Evolutionary conservation across 2,113 vertebrate genomes (phyloP).

Genomic region (Falcunculus frontatus): DNA sequence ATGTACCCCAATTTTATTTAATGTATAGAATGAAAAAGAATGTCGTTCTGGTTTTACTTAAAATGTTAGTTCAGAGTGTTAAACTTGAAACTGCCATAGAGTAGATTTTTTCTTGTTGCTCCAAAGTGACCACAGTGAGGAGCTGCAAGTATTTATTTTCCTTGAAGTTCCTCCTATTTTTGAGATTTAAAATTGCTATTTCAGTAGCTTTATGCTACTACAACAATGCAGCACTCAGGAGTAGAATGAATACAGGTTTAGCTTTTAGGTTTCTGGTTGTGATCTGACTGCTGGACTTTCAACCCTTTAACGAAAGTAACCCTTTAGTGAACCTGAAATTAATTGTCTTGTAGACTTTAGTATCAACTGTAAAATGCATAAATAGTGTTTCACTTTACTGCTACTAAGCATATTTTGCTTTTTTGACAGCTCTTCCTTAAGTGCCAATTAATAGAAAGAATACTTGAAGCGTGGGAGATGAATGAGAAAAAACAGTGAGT

Average conservation of each 20-base stretch:
- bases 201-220: background rate
- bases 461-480: constrained; percentile 92
- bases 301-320: background rate
- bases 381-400: background rate
- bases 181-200: background rate
- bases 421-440: constrained; percentile 89
- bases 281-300: background rate
- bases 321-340: background rate
- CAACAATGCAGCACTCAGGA: background rate
- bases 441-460: constrained; percentile 94
- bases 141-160: background rate
- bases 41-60: background rate
- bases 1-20: background rate
- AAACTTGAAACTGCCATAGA: background rate
- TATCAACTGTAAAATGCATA: background rate
- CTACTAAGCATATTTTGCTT: background rate
- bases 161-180: background rate
- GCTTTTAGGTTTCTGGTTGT: background rate
- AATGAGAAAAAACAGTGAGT: constrained; percentile 99
- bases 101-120: background rate
- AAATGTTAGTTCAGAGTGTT: background rate
- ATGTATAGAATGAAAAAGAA: background rate
- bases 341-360: background rate
- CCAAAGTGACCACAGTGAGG: background rate
- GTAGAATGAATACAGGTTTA: background rate